Percentiles rank a stretch among this genome's conserved stretches.
Evolutionary conservation across 2,113 vertebrate species (phyloP).

Genomic region (Rousettus leschenaultii): DNA sequence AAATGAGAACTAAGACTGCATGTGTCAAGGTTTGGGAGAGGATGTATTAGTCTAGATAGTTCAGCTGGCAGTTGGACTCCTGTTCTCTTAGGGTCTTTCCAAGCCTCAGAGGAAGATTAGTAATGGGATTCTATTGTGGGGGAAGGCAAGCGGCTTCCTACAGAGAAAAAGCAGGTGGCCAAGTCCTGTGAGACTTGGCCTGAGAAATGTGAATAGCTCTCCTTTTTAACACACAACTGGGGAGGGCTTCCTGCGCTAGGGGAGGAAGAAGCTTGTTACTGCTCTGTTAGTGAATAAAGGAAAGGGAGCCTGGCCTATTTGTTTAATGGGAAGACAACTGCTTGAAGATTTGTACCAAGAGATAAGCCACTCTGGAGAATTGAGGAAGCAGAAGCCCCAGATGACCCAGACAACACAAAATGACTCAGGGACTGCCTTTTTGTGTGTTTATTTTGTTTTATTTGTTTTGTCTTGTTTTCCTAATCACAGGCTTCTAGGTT

Average conservation of each 20-base stretch:
- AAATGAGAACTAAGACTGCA: not conserved
- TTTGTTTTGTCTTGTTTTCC: slow-evolving; percentile 48
- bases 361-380: not conserved
- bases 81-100: not conserved
- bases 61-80: not conserved
- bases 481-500: slow-evolving; percentile 6
- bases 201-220: not conserved
- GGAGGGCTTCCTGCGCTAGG: not conserved
- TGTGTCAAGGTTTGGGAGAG: not conserved
- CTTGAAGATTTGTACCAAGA: not conserved
- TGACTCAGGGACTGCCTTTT: not conserved
- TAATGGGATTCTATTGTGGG: not conserved
- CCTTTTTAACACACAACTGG: not conserved
- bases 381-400: not conserved
- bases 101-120: not conserved
- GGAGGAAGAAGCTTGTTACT: not conserved
- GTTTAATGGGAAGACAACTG: not conserved
- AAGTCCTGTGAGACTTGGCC: not conserved
- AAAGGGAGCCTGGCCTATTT: not conserved
- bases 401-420: not conserved
- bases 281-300: not conserved
- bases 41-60: not conserved
- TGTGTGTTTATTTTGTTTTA: slow-evolving; percentile 6
- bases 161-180: not conserved
- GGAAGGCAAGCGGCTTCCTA: not conserved